These are phyloP conservation scores for Silurus asotus DNA, from an alignment of 2,113 vertebrate genomes.

Conservation along the genomic window DNA sequence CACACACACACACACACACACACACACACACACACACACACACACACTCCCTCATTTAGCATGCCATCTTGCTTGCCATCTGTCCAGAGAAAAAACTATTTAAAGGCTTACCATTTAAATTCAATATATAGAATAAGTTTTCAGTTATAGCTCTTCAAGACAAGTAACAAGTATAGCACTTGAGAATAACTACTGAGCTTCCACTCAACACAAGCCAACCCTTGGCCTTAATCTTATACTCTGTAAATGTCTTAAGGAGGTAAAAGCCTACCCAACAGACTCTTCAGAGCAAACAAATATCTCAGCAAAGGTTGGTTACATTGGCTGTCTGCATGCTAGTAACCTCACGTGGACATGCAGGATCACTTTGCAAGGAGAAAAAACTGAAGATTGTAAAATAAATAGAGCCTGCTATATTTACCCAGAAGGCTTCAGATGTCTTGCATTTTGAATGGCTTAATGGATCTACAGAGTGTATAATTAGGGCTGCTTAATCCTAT, in stretches of 20 bases:
- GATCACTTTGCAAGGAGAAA: slow-evolving; percentile 48
- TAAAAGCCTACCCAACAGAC: slow-evolving; percentile 54
- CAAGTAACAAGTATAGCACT: background rate
- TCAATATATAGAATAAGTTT: background rate
- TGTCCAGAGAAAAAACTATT: background rate
- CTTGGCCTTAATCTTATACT: slow-evolving; percentile 38
- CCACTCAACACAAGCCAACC: slow-evolving; percentile 12
- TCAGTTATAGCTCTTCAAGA: background rate
- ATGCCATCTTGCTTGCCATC: background rate
- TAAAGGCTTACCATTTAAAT: background rate
- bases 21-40: no score
- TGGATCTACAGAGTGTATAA: background rate
- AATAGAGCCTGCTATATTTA: slow-evolving; percentile 31
- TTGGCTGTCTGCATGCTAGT: slow-evolving; percentile 60
- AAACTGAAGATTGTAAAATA: slow-evolving; percentile 46
- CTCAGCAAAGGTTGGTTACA: slow-evolving; percentile 66
- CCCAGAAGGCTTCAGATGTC: slow-evolving; percentile 6
- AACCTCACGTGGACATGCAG: slow-evolving; percentile 66
- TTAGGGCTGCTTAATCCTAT: slow-evolving; percentile 4
- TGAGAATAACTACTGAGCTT: background rate
- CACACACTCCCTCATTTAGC: background rate
- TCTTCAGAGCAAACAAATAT: slow-evolving; percentile 62
- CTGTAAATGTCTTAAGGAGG: slow-evolving; percentile 37
- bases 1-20: background rate
- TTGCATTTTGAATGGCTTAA: slow-evolving; percentile 1